These are phyloP conservation scores for Hypselothyrea guttata DNA, from an alignment of 2,888 invertebrate genomes.

Conservation along the genomic window DNA sequence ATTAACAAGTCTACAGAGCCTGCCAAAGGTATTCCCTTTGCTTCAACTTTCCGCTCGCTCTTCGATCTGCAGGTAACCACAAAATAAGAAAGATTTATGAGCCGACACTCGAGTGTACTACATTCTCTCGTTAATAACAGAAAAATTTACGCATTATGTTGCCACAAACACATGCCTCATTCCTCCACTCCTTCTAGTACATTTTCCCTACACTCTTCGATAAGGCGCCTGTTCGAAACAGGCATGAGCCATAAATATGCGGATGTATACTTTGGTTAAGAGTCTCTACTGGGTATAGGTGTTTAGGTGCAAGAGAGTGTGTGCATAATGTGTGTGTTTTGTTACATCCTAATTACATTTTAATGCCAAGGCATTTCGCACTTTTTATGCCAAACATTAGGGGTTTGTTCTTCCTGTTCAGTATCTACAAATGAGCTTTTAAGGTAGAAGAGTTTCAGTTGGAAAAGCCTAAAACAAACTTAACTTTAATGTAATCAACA, in stretches of 20 bases:
- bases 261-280: conserved; percentile 27
- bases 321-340: conserved; percentile 15
- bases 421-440: conserved; percentile 6
- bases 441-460: too few relatives aligned
- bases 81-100: conserved; percentile 36
- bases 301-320: not conserved
- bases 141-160: conserved; percentile 40
- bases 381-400: conserved; percentile 43
- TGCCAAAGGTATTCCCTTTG: conserved; percentile 2
- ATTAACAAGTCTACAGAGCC: conserved; percentile 24
- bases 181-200: not conserved
- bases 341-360: conserved; percentile 67
- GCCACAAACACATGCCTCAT: conserved; percentile 19
- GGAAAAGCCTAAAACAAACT: too few relatives aligned
- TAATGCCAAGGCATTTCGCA: conserved; percentile 45
- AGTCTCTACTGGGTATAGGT: conserved; percentile 5
- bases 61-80: conserved; percentile 24
- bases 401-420: not conserved
- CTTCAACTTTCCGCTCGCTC: too few relatives aligned
- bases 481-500: not conserved
- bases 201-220: not conserved
- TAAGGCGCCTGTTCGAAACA: conserved; percentile 39
- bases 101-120: conserved; percentile 27
- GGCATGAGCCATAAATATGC: conserved; percentile 55
- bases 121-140: conserved; percentile 44